phyloP scores from a whole-genome alignment of 2,113 vertebrate species.

The Ramphastos sulfuratus region DNA sequence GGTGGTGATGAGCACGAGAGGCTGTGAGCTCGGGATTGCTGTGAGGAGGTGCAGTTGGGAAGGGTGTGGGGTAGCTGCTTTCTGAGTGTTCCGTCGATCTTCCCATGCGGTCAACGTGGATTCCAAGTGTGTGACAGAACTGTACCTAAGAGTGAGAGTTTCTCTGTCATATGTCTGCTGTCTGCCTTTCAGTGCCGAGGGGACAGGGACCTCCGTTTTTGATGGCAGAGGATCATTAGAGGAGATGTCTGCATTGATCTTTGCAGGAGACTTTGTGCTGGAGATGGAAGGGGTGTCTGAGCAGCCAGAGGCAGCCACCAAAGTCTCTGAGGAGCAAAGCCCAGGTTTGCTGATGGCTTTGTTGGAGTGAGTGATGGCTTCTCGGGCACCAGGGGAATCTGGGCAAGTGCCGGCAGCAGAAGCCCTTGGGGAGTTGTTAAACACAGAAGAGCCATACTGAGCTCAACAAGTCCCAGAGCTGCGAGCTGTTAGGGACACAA shows the following conservation, averaged over 20 bases:
- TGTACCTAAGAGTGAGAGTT: background rate
- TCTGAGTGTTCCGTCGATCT: background rate
- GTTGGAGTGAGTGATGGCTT: background rate
- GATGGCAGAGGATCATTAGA: background rate
- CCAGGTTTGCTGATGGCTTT: background rate
- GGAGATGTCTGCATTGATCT: background rate
- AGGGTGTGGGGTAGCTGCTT: accelerated
- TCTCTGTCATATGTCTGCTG: background rate
- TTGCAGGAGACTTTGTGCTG: background rate
- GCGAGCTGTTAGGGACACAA: accelerated
- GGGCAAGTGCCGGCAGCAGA: background rate
- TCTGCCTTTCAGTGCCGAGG: background rate
- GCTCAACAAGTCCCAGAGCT: background rate
- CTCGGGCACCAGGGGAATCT: background rate
- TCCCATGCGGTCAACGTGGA: accelerated
- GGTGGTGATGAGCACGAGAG: background rate
- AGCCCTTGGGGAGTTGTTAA: background rate
- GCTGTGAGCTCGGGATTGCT: background rate
- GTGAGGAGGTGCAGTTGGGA: background rate
- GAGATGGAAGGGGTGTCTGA: background rate
- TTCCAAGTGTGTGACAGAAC: background rate
- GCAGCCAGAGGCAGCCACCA: accelerated
- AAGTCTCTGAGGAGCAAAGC: background rate
- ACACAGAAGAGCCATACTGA: background rate
- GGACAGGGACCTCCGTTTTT: background rate